Base-by-base conservation (phyloP, 2,113 vertebrate genomes). In the Gallinago paraguaiae region DNA sequence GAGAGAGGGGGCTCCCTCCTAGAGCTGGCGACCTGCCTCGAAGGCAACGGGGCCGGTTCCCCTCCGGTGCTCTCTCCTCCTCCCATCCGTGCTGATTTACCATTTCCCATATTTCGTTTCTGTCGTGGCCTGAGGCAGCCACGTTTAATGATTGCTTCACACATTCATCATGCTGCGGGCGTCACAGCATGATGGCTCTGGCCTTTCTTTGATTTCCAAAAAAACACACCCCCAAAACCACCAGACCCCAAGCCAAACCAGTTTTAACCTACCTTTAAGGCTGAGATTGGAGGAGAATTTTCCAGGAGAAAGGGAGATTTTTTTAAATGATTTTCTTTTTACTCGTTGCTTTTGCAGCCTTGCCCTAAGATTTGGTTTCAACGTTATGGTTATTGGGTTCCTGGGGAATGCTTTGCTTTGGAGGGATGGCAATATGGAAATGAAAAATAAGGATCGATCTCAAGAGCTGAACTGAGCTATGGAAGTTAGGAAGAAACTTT, bases 21-120 rank as follows among this genome's bases (percentile, higher is more conserved):
- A 2, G 0, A 0, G 12, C 54, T 1, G 3, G 8, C 1, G 2
- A 56, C 48, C 30, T 71, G 70, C 68, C 70, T 51, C 6, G 41
- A 18, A 79, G 82, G 56, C 20, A 31, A 23, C 11, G 6, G 56
- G 63, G 64, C 91, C 74, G 54, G 37, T 70, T 24, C 7, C 13
- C 28, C 39, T 46, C 28, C 3, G 3, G 33, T 24, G 25, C 31
- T n/a, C 28, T 71, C 45, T 61, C 64, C 13, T 90, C 33, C 61
- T 83, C 54, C 59, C 56, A 25, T 92, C 72, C 53, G 1, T 1
- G 8, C 45, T 71, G 51, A 57, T 85, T 91, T 75, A 67, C 60
- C 33, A 27, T 50, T 80, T 87, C 35, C 59, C 67, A 13, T 59
- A 77, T 94, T 94, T 92, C 43, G 33, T 70, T 90, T 74, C 53